Percentiles rank a stretch among this genome's conserved stretches.
Conservation (phyloP, 2,113 vertebrate species). For the Cettia cetti region DNA sequence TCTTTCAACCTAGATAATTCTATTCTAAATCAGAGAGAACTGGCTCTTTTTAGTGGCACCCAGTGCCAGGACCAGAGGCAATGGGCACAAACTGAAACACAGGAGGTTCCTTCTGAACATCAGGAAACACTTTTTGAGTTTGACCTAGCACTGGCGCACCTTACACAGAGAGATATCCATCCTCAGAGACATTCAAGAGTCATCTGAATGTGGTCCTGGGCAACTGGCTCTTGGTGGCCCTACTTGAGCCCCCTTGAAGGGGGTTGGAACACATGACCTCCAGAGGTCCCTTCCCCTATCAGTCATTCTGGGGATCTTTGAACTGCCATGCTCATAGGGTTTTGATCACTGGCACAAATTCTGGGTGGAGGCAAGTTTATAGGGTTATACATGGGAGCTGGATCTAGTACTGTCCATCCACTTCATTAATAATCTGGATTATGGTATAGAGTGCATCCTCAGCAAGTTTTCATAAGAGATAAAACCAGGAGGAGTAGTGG, state of each 20-base stretch:
- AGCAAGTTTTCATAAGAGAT: neutral
- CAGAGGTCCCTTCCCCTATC: neutral
- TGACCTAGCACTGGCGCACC: neutral
- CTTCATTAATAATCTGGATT: neutral
- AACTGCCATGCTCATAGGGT: neutral
- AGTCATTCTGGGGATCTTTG: neutral
- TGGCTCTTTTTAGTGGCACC: neutral
- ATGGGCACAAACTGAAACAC: neutral
- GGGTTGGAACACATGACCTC: neutral
- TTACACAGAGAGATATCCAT: neutral
- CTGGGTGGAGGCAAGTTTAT: accelerated
- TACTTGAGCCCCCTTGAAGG: neutral
- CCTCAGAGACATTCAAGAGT: neutral
- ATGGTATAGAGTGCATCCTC: neutral
- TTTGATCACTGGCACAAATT: neutral
- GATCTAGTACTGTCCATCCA: neutral
- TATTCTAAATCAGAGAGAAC: neutral
- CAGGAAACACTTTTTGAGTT: neutral
- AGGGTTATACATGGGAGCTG: neutral
- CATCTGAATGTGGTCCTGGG: neutral
- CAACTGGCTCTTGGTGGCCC: neutral
- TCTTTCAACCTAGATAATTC: neutral
- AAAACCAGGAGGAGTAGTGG: neutral
- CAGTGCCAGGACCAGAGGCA: neutral
- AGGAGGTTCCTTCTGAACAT: neutral